Evolutionary conservation across 2,113 vertebrate genomes (phyloP), one percentile per base, ranked within the genome.

Genomic region (Ivindomyrus marchei): DNA sequence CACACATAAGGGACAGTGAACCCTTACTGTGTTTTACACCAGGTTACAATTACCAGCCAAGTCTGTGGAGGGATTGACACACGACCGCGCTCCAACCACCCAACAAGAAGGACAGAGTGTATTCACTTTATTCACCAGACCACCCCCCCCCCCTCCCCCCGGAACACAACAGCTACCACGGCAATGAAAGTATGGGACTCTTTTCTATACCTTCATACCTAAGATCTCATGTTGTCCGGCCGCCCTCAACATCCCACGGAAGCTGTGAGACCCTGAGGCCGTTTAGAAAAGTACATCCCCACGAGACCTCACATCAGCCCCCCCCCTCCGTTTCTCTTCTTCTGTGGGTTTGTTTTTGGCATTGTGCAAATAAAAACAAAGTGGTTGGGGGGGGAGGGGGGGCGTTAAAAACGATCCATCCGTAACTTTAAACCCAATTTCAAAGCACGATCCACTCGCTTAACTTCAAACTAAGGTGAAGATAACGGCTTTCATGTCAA

Each of bases 331-430:
- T 90, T 89, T 91, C 21, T 88, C 56, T 90, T 86, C 27, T 92
- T 90, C 91, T 91, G 91, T 52, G 88, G 53, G 94, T 94, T 89
- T 80, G 31, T 92, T 94, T 95, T 95, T 95, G 95, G 95, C 95
- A 94, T 96, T 93, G 93, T 93, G 93, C 93, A 94, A 94, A 85
- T 70, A 53, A 91, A 90, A 91, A 85, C 70, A 89, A 87, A 89
- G 90, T 91, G 91, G 88, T 90, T 77, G 46, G 42, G 24, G 17
- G 17, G 13, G 36, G 62, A 10, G 1, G n/a, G 62, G 62, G 62
- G 39, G 66, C 17, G 27, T 21, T 21, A 89, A 17, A 50, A 90
- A 66, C 45, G 49, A 66, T 88, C 87, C 85, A 88, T 86, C 85
- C 62, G 24, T 70, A 47, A 77, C 27, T 89, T 90, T 31, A 87